phyloP scores from a whole-genome alignment of 2,797 vertebrate species.

The Carduelis carduelis region DNA sequence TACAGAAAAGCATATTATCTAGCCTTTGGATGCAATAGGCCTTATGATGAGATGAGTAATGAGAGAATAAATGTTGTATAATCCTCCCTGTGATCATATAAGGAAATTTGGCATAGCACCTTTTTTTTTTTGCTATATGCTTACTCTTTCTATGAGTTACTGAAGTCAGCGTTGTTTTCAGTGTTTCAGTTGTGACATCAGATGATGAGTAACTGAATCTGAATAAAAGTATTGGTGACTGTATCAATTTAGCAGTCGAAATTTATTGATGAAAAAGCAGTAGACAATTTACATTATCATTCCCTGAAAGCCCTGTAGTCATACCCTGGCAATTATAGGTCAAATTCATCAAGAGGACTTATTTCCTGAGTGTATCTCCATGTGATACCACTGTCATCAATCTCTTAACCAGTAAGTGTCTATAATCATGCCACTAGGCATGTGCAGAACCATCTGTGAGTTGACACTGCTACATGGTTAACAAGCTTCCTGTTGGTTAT shows the following conservation, averaged over 20 bases:
- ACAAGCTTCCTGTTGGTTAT: neutral
- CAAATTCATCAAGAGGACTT: neutral
- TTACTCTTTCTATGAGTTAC: neutral
- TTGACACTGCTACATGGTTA: neutral
- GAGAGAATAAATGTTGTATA: constrained; percentile 2
- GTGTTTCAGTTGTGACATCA: neutral
- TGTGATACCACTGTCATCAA: neutral
- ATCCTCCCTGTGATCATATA: neutral
- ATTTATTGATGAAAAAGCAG: neutral
- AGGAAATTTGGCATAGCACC: neutral
- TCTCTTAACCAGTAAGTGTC: neutral
- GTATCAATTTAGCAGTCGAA: neutral
- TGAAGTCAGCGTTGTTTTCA: neutral
- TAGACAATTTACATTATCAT: neutral
- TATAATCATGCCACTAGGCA: neutral
- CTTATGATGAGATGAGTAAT: neutral
- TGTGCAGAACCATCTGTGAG: neutral
- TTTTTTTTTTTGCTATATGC: neutral
- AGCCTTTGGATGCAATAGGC: constrained; percentile 4
- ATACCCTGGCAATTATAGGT: neutral
- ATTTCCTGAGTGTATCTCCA: neutral
- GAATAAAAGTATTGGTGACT: neutral
- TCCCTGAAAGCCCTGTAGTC: neutral
- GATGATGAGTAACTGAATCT: neutral
- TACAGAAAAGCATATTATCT: neutral